Base-by-base conservation (phyloP, 2,113 vertebrate species). In the Protomyctophum bolini region DNA sequence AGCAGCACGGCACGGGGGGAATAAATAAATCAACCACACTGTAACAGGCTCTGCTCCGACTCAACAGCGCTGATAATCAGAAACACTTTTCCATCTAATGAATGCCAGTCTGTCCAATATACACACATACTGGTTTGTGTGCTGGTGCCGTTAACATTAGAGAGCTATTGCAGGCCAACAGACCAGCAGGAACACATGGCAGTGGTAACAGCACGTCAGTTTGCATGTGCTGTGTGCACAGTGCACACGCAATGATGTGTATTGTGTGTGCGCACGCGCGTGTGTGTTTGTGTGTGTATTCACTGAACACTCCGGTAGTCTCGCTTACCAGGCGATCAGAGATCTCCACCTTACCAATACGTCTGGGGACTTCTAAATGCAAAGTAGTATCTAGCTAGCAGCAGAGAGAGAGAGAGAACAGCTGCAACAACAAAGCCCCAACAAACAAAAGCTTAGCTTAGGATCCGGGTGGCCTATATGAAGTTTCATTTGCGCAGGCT, bases 141-240 rank as follows among this genome's bases (percentile, higher is more conserved):
- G 56, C 46, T 74, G 48, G 56, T 69, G 64, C 51, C 68, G 72
- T 65, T 41, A 52, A 79, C 58, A 57, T 58, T 59, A 48, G 33
- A 69, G 9, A 57, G 28, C 10, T 11, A 59, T 41, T 77, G 58
- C 77, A 56, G 56, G 71, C 54, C 48, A 41, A 41, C 33, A 45
- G 6, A 72, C 2, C 73, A 70, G 66, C 52, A 69, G 72, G 66
- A 66, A 51, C 66, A 80, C 69, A 66, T 73, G 76, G 74, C 28
- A 28, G 66, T 2, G 11, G 21, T 72, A 12, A 72, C 54, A 67
- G 47, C 11, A 51, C 54, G 66, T 45, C 58, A 75, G 54, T 50
- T 10, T 15, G 51, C 45, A 14, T 2, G 7, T 54, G 50, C 1
- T 28, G 15, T 28, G 28, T 54, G 10, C 11, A 11, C 51, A 54